Conservation (phyloP, 1,140 invertebrate genomes). For the Eubasilissa regina region DNA sequence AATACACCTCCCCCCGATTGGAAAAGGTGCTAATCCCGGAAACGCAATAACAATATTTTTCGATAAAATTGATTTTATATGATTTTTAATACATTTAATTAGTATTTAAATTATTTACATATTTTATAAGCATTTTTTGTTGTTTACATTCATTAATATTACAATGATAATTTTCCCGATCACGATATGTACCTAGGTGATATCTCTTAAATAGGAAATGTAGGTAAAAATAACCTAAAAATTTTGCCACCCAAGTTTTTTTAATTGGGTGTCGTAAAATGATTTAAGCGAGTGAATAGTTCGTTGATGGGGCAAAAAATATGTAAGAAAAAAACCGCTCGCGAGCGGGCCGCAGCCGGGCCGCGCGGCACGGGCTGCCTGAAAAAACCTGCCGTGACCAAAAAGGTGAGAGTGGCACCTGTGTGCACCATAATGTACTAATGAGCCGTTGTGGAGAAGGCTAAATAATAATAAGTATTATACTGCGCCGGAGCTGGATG, state of each 20-base stretch:
- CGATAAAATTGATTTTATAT: too few relatives aligned
- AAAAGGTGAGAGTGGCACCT: conserved; percentile 36
- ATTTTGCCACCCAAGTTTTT: conserved; percentile 46
- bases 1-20: too few relatives aligned
- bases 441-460: conserved; percentile 19
- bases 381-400: conserved; percentile 1
- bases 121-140: too few relatives aligned
- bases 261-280: conserved; percentile 50
- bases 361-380: neutral
- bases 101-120: too few relatives aligned
- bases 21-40: too few relatives aligned
- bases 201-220: too few relatives aligned
- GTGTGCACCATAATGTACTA: conserved; percentile 27
- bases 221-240: neutral
- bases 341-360: neutral
- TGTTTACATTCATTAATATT: too few relatives aligned
- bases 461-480: neutral
- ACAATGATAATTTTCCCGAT: too few relatives aligned
- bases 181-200: too few relatives aligned
- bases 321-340: conserved; percentile 10
- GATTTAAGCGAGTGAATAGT: conserved; percentile 48
- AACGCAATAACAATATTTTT: too few relatives aligned
- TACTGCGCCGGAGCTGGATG: too few relatives aligned
- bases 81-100: too few relatives aligned
- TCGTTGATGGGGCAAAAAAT: conserved; percentile 28